phyloP scores from a whole-genome alignment of 2,113 vertebrate genomes.

The Gymnocephalus cernua region DNA sequence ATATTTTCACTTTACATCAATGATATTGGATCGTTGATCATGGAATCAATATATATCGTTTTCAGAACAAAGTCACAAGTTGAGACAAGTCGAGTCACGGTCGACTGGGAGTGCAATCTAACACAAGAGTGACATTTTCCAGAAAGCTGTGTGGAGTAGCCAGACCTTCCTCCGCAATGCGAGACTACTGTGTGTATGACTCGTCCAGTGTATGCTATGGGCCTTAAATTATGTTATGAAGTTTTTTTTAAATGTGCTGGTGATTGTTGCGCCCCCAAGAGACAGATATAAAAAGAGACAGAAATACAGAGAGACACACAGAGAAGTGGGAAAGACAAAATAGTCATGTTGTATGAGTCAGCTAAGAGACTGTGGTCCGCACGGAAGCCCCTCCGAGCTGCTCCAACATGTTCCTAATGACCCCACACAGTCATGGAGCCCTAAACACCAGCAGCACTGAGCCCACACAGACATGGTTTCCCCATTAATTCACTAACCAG shows the following conservation, averaged over 20 bases:
- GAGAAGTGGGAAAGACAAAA: neutral
- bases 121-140: too few species aligned
- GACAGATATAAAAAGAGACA: neutral
- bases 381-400: neutral
- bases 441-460: neutral
- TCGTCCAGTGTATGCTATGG: neutral
- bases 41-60: too few species aligned
- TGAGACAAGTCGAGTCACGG: too few species aligned
- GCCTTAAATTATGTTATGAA: neutral
- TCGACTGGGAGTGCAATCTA: too few species aligned
- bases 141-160: too few species aligned
- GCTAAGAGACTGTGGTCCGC: neutral
- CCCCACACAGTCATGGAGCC: conserved; percentile 1
- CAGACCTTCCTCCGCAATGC: too few species aligned
- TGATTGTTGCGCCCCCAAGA: neutral
- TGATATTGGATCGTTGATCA: too few species aligned
- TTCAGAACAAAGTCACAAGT: too few species aligned
- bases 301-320: neutral
- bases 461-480: conserved; percentile 31
- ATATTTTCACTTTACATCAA: too few species aligned
- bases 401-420: neutral
- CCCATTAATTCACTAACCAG: conserved; percentile 16
- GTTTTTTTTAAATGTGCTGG: neutral
- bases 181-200: neutral
- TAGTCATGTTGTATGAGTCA: neutral